These are phyloP conservation scores for Parazoanthus swiftii DNA, from an alignment of 92 coral and sea anemone genomes.

Conservation along the genomic window DNA sequence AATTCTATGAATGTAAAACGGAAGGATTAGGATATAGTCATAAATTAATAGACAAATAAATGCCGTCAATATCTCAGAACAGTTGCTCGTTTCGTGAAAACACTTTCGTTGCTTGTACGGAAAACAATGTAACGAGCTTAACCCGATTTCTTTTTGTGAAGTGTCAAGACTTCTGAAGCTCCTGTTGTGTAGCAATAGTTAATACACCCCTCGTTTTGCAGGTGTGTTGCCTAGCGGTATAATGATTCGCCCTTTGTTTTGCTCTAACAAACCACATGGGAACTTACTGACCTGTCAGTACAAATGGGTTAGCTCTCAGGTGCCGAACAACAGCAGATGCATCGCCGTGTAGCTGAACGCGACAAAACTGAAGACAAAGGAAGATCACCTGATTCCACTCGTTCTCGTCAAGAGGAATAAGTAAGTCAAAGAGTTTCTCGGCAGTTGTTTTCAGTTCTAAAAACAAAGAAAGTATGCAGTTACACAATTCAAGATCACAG, in stretches of 20 bases:
- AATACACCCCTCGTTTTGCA: background rate
- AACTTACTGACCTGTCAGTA: slow-evolving; percentile 49
- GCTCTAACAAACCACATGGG: background rate
- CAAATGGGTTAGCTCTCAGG: slow-evolving; percentile 52
- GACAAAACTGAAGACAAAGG: slow-evolving; percentile 59
- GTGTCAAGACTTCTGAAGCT: background rate
- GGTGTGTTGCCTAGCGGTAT: background rate
- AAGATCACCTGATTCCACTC: slow-evolving; percentile 43
- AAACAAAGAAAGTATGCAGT: background rate
- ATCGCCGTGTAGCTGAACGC: slow-evolving; percentile 46
- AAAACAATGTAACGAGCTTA: background rate
- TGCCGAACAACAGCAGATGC: slow-evolving; percentile 53
- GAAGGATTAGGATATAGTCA: too few relatives aligned
- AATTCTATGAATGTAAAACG: too few relatives aligned
- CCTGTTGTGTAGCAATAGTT: background rate
- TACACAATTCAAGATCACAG: background rate
- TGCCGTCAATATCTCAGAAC: background rate
- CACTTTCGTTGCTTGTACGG: too few relatives aligned
- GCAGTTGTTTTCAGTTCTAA: slow-evolving; percentile 24
- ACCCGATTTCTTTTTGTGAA: background rate
- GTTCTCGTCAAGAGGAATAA: slow-evolving; percentile 46
- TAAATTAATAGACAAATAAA: too few relatives aligned
- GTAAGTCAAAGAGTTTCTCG: slow-evolving; percentile 41
- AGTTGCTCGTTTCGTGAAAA: too few relatives aligned
- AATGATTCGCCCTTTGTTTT: background rate